A percentile compares a stretch with the other conserved stretches of the same genome.
Evolutionary conservation across 2,113 vertebrate genomes (phyloP).

Genomic region (Zapornia atra): DNA sequence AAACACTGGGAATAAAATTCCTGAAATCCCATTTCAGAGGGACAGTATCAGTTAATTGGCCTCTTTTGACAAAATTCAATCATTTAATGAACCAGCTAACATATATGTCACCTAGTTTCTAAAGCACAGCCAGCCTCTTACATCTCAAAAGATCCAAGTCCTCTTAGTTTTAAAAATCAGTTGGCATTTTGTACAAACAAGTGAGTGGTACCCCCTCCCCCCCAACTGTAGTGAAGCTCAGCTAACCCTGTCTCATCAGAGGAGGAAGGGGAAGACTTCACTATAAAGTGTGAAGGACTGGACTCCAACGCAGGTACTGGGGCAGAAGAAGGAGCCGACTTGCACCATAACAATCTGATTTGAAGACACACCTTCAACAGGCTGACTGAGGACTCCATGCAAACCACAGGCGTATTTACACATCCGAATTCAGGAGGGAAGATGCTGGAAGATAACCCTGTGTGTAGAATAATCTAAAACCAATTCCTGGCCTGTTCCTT

Average conservation of each 20-base stretch:
- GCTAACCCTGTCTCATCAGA: not conserved
- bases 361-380: not conserved
- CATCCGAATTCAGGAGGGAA: not conserved
- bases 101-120: not conserved
- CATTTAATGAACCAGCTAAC: not conserved
- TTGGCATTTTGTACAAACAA: not conserved
- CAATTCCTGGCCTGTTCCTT: not conserved
- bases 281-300: not conserved
- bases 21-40: not conserved
- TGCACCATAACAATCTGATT: not conserved
- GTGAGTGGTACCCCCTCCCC: not conserved
- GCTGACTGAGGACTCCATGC: not conserved
- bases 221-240: not conserved
- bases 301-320: not conserved
- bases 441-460: not conserved
- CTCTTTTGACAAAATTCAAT: not conserved
- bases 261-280: not conserved
- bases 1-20: not conserved
- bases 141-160: not conserved
- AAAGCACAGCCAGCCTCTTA: fast-evolving
- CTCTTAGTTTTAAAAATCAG: not conserved
- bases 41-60: not conserved
- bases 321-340: not conserved
- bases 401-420: not conserved
- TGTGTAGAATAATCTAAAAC: not conserved